Percentiles rank a stretch among this genome's conserved stretches.
Evolutionary conservation across 2,888 invertebrate genomes (phyloP).

Genomic region (Drosophila tanythrix): DNA sequence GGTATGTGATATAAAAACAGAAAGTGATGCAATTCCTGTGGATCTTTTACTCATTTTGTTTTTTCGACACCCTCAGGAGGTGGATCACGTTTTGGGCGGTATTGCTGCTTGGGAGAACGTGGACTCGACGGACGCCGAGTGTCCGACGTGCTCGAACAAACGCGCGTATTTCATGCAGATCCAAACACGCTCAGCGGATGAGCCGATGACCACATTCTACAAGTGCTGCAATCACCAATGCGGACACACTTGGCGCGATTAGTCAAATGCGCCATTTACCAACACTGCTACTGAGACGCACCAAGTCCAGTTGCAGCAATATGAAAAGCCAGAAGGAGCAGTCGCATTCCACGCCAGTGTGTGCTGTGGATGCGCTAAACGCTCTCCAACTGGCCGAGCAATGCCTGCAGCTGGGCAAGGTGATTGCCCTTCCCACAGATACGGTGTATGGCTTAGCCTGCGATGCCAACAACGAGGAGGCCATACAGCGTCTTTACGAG

Average conservation of each 20-base stretch:
- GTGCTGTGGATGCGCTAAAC: constrained; percentile 37
- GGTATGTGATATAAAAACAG: constrained; percentile 84
- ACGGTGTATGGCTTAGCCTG: constrained; percentile 98
- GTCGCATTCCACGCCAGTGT: constrained; percentile 34
- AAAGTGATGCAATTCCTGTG: constrained; percentile 46
- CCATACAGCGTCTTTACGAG: constrained; percentile 92
- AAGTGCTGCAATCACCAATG: constrained; percentile 96
- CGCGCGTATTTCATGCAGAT: constrained; percentile 99
- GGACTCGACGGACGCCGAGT: constrained; percentile 97
- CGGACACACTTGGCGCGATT: constrained; percentile 94
- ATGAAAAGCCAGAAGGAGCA: constrained; percentile 46
- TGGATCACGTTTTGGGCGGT: constrained; percentile 98
- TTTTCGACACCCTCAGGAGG: constrained; percentile 87
- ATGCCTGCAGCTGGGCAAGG: constrained; percentile 86
- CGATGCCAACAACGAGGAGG: constrained; percentile 91
- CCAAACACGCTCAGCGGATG: constrained; percentile 99
- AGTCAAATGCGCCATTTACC: constrained; percentile 87
- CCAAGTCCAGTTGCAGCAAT: constrained; percentile 34
- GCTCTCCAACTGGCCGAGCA: constrained; percentile 77
- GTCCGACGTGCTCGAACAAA: constrained; percentile 95
- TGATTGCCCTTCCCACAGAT: constrained; percentile 97
- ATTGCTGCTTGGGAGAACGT: constrained; percentile 99
- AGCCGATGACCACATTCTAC: constrained; percentile 99
- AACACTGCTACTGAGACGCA: constrained; percentile 20
- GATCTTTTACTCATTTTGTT: background rate